Evolutionary conservation across 2,113 vertebrate species (phyloP).

Genomic region (Accipiter cooperii): DNA sequence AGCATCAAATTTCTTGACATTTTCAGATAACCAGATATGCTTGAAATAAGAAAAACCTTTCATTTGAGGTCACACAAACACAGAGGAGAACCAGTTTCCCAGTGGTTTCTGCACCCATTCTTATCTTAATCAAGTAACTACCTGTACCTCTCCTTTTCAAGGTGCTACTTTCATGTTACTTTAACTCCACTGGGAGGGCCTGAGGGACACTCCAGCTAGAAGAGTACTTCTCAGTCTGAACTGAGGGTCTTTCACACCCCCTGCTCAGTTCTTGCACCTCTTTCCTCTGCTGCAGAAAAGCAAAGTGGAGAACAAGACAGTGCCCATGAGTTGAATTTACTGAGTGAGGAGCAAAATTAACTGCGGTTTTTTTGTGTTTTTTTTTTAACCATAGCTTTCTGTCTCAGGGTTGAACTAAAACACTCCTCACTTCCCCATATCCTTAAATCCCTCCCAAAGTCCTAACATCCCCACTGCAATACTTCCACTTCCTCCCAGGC

Average conservation of each 20-base stretch:
- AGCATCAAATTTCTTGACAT: not conserved
- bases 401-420: not conserved
- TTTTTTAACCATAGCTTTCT: not conserved
- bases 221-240: not conserved
- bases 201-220: not conserved
- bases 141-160: not conserved
- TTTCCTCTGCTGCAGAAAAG: not conserved
- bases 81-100: not conserved
- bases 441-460: not conserved
- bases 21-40: not conserved
- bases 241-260: not conserved
- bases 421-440: not conserved
- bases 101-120: not conserved
- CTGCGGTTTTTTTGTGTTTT: not conserved
- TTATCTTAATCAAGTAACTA: not conserved
- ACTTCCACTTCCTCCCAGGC: not conserved
- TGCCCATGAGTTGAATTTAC: not conserved
- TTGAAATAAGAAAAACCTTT: not conserved
- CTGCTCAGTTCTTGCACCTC: not conserved
- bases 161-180: not conserved
- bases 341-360: not conserved
- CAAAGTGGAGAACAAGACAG: not conserved
- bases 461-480: not conserved
- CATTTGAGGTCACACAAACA: not conserved
- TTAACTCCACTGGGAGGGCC: not conserved